Base-by-base conservation (phyloP, 2,888 invertebrate species). In the Crossocerus cetratus region DNA sequence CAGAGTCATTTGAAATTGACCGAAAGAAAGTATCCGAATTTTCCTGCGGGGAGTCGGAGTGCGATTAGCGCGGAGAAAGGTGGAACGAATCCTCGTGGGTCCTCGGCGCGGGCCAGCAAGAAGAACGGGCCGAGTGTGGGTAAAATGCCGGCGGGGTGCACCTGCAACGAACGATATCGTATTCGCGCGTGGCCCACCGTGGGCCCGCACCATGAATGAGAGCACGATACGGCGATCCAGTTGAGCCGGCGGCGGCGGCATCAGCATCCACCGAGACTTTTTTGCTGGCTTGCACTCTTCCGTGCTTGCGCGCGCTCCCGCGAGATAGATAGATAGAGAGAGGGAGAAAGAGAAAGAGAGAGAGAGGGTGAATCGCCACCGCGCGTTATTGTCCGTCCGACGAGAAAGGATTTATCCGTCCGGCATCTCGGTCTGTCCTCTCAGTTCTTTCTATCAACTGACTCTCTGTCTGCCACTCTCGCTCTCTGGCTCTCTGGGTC, bases 361-460 rank as follows among this genome's bases (percentile, higher is more conserved):
- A 2, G 1, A 8, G 8, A 32, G 8, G 32, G 32, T 0, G 32
- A 32, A 56, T 58, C 74, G 53, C 43, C 5, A 32, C 32, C 59
- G 65, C 78, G 71, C 72, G 79, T 82, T 81, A 85, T 86, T 85
- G 86, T 86, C 81, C 84, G 77, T 83, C 81, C 75, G 67, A 80
- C 82, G 84, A 84, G 84, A 86, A 86, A 85, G 85, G 85, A 85
- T 85, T 84, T 86, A 86, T 86, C 85, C 82, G 70, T 69, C 73
- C 77, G 67, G 61, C 65, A 69, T 72, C 72, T 69, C 79, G 65
- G 72, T 70, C 73, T 67, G 5, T 55, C 54, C 49, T 32, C 49
- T 49, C 44, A 21, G 58, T 59, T 44, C 54, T 73, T 70, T 68
- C 16, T 64, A 64, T 60, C 65, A 65, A 11, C 75, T 74, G 22